phyloP scores from a whole-genome alignment of 1,140 invertebrate genomes.

The Drosophila miranda region DNA sequence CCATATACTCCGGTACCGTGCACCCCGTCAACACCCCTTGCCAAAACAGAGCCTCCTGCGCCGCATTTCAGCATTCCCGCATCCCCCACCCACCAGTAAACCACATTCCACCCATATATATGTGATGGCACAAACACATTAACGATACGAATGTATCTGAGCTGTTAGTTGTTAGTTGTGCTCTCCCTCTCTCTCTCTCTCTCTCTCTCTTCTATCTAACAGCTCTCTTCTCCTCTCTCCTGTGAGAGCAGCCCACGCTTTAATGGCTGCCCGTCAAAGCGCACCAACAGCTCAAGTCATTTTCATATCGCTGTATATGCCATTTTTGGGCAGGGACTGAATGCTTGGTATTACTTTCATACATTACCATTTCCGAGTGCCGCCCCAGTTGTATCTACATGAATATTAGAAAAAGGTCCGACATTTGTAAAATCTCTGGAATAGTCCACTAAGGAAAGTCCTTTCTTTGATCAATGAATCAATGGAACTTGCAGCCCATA shows the following conservation, averaged over 20 bases:
- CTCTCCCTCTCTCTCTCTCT: constrained; percentile 4
- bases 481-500: too few species aligned
- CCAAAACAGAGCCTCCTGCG: not conserved
- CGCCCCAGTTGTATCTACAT: too few species aligned
- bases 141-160: constrained; percentile 57
- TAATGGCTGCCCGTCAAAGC: constrained; percentile 62
- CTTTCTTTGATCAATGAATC: too few species aligned
- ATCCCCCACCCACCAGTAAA: constrained; percentile 6
- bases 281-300: constrained; percentile 41
- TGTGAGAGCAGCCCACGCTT: constrained; percentile 47
- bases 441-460: too few species aligned
- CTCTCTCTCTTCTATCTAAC: not conserved
- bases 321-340: too few species aligned
- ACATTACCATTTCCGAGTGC: too few species aligned
- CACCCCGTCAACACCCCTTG: not conserved
- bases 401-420: too few species aligned
- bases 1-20: not conserved
- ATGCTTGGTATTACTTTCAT: too few species aligned
- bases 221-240: not conserved
- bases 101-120: constrained; percentile 23
- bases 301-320: constrained; percentile 10
- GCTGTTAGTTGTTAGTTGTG: constrained; percentile 49
- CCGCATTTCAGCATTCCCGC: not conserved
- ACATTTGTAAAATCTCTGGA: too few species aligned
- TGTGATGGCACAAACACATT: constrained; percentile 54